A percentile compares a stretch with the other conserved stretches of the same genome.
Evolutionary conservation across 2,113 vertebrate genomes (phyloP).

Genomic region (Odontesthes bonariensis): DNA sequence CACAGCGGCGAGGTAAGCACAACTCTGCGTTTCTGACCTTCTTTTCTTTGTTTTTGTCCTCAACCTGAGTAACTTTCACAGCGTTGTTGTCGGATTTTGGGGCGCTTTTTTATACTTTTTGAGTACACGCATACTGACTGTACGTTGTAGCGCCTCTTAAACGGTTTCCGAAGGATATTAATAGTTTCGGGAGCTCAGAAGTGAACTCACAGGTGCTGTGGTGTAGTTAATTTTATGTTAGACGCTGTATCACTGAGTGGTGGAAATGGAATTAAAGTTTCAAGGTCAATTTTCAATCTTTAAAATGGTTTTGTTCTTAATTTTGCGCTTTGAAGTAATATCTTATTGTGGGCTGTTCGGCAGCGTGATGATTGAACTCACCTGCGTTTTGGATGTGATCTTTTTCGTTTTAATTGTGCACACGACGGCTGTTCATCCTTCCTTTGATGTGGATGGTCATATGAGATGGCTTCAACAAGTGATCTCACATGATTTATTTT

Average conservation of each 20-base stretch:
- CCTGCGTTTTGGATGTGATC: too few relatives aligned
- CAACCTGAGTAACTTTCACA: neutral
- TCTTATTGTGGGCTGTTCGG: too few relatives aligned
- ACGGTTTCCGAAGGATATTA: neutral
- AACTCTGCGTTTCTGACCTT: neutral
- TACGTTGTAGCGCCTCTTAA: neutral
- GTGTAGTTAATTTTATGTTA: neutral
- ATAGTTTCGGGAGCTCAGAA: neutral
- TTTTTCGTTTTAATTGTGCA: too few relatives aligned
- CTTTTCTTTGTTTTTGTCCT: neutral
- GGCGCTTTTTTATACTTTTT: neutral
- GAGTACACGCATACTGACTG: neutral
- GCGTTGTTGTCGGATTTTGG: neutral
- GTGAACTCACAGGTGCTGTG: neutral
- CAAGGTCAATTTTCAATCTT: neutral
- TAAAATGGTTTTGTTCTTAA: too few relatives aligned
- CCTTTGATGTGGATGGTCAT: neutral
- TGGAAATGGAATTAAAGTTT: neutral
- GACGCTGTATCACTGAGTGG: neutral
- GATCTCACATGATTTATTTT: constrained; percentile 27
- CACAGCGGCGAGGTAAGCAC: constrained; percentile 47
- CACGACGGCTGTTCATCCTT: neutral
- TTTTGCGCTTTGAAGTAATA: too few relatives aligned
- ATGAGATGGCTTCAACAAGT: constrained; percentile 29
- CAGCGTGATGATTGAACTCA: too few relatives aligned